These are phyloP conservation scores for Choloepus didactylus DNA, from an alignment of 2,797 vertebrate species.

Conservation along the genomic window DNA sequence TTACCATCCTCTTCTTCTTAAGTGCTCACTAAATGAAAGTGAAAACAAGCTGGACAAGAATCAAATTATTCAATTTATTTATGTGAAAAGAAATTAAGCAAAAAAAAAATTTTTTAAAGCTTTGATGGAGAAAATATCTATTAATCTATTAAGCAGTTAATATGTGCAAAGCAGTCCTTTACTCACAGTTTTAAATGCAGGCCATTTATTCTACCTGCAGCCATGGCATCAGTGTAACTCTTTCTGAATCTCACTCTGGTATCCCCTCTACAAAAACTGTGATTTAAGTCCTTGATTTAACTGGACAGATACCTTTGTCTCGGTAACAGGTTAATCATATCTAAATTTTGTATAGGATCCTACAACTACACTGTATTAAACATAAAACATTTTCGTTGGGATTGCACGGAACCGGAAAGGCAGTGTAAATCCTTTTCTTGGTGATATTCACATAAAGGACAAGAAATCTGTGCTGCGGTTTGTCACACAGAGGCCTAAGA, in stretches of 20 bases:
- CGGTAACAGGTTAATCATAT: background rate
- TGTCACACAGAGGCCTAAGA: background rate
- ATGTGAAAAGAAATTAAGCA: background rate
- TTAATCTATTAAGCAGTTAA: constrained; percentile 11
- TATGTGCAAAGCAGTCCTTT: background rate
- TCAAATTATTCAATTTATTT: constrained; percentile 45
- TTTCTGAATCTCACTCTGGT: background rate
- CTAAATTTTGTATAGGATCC: background rate
- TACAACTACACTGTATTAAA: background rate
- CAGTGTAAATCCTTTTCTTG: background rate
- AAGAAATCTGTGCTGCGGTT: background rate
- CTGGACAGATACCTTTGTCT: background rate
- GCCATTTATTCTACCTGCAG: background rate
- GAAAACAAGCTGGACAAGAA: constrained; percentile 24
- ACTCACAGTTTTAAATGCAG: background rate
- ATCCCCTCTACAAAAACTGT: background rate
- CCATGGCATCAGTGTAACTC: background rate
- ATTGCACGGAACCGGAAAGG: background rate
- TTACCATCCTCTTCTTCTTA: background rate
- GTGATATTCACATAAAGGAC: background rate
- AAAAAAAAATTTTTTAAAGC: background rate
- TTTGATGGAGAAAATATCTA: background rate
- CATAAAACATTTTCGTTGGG: background rate
- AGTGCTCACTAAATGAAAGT: background rate
- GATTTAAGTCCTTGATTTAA: background rate